Conservation (phyloP, 2,797 vertebrate species). For the Pristis pectinata region DNA sequence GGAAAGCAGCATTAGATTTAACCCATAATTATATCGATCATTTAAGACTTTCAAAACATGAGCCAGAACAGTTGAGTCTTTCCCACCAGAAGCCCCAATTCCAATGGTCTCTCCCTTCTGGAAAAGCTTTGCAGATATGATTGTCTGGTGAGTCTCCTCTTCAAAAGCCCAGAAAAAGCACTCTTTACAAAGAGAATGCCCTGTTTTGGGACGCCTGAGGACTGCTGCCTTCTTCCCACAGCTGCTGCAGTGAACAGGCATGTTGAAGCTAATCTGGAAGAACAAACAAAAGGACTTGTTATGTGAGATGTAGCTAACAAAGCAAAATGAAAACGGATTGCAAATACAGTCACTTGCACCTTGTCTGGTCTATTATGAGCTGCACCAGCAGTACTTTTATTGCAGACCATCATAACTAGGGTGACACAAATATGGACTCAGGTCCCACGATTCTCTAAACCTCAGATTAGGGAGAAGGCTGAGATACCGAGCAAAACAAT, state of each 20-base stretch:
- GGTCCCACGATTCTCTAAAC: not conserved
- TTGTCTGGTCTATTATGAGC: not conserved
- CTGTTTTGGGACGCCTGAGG: slow-evolving; percentile 71
- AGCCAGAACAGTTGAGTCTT: slow-evolving; percentile 81
- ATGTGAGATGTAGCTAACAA: not conserved
- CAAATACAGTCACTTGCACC: not conserved
- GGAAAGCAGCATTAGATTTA: slow-evolving; percentile 68
- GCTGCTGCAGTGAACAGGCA: slow-evolving; percentile 63
- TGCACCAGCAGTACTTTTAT: no score
- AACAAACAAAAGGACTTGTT: not conserved
- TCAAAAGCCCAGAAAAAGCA: slow-evolving; percentile 81
- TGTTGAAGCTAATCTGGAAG: slow-evolving; percentile 41
- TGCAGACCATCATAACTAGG: no score
- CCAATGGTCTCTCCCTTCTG: slow-evolving; percentile 65
- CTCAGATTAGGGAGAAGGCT: not conserved
- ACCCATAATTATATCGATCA: slow-evolving; percentile 61
- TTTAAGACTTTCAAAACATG: slow-evolving; percentile 75
- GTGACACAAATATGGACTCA: not conserved
- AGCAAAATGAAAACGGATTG: not conserved
- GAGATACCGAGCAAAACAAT: not conserved
- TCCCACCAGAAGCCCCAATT: slow-evolving; percentile 75
- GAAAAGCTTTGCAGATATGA: slow-evolving; percentile 63
- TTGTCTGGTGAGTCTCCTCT: slow-evolving; percentile 75
- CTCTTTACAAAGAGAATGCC: slow-evolving; percentile 68
- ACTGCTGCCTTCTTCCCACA: slow-evolving; percentile 61